Base-by-base conservation (phyloP, 1,140 invertebrate species). In the Drosophila tani region DNA sequence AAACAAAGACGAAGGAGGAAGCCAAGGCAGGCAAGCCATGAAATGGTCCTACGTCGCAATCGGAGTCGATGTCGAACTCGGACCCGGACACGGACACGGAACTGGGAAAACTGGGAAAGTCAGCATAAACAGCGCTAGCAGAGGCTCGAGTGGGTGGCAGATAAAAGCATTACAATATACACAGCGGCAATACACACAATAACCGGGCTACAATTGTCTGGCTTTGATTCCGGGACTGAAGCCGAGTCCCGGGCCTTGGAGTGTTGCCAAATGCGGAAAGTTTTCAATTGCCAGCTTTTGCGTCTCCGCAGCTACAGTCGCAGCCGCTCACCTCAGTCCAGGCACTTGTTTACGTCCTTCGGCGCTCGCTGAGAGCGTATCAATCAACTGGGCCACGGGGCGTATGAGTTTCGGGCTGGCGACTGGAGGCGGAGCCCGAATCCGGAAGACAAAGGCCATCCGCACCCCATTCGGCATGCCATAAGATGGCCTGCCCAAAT, bases 221-320 rank as follows among this genome's bases (percentile, higher is more conserved):
- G 75, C 56, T 62, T 77, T 56, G 75, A 21, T 55, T 60, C 63
- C 32, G 49, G 41, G 17, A n/a, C 46, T 21, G 45, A 43, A 46
- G 27, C 46, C 29, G 21, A 32, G 21, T 21, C 40, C 46, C 35
- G 32, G 35, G 55, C 56, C 55, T 69, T 78, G 50, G 64, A 79
- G 51, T 79, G 47, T 64, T 82, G 75, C 53, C 74, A 80, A 68
- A 77, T 70, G 67, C 63, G 64, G 46, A 84, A 83, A 80, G 59
- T 84, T 84, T 84, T 84, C 77, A 73, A 85, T 78, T 81, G 67
- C 56, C 81, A 69, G 45, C 66, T 56, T 70, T 69, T 74, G 49
- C 55, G 40, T 69, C 67, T 79, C 67, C 56, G 55, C 68, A 47
- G 29, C 19, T 56, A 35, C 49, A 45, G 59, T 17, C 43, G 56